phyloP scores from a whole-genome alignment of 2,113 vertebrate genomes.

The Galeopterus variegatus region DNA sequence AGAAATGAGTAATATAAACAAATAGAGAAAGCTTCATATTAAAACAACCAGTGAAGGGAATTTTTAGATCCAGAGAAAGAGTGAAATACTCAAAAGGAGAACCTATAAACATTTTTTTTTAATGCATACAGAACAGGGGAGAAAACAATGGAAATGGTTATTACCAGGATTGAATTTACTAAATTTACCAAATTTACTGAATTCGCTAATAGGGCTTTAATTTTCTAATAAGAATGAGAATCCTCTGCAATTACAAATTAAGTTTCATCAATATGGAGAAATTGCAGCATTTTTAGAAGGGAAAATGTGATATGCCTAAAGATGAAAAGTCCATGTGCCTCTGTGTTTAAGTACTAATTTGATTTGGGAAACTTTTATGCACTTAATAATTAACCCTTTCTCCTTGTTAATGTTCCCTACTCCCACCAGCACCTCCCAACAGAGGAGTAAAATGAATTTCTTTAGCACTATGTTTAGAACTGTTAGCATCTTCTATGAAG shows the following conservation, averaged over 20 bases:
- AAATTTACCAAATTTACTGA: not conserved
- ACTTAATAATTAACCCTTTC: conserved; percentile 65
- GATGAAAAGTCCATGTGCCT: not conserved
- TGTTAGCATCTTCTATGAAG: not conserved
- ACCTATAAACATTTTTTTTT: not conserved
- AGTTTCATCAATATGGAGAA: not conserved
- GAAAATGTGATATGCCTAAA: not conserved
- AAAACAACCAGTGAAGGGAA: not conserved
- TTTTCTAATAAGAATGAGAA: not conserved
- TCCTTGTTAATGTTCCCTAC: conserved; percentile 48
- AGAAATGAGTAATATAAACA: not conserved
- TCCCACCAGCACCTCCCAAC: not conserved
- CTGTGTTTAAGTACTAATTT: conserved; percentile 69
- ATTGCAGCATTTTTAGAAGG: not conserved
- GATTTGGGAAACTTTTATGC: conserved; percentile 53
- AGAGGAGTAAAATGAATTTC: conserved; percentile 59
- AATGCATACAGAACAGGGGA: not conserved
- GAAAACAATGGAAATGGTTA: not conserved
- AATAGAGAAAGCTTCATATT: not conserved
- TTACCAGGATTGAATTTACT: not conserved
- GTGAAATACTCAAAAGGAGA: not conserved
- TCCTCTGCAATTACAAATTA: conserved; percentile 1
- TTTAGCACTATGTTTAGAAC: conserved; percentile 37
- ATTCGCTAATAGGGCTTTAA: not conserved
- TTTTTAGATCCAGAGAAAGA: not conserved